Evolutionary conservation across 2,797 vertebrate genomes (phyloP), one percentile per base, ranked within the genome.

Genomic region (Mustela erminea): DNA sequence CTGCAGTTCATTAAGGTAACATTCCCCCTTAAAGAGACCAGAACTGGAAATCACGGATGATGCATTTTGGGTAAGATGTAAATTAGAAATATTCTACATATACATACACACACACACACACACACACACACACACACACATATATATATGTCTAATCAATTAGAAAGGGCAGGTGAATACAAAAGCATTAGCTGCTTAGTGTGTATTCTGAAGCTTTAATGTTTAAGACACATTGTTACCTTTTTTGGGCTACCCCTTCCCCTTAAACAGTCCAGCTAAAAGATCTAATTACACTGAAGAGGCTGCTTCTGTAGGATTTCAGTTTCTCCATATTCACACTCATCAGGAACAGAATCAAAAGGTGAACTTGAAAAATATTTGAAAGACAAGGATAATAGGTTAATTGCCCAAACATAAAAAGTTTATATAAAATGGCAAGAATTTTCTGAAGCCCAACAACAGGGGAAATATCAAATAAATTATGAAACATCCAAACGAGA

Each of bases 381-480:
- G n/a, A 83, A 96, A 87, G 46, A 80, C 14, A 89, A 70, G 38
- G 43, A 54, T 25, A 87, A 92, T 12, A 81, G 43, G 77, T 82
- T 88, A 89, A n/a, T 70, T 23, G 5, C 74, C 89, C 95, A 60
- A 66, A 66, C 87, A 87, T 29, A 90, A 78, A 52, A 87, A 70
- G 38, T 86, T 97, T 60, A 77, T 4, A 92, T 60, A 81, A 96
- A 88, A 90, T 84, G 92, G n/a, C 54, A 90, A 92, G 38, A 94
- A 97, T 96, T 95, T 95, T 90, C 84, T 95, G 17, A 96, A 94
- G 77, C 84, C 41, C 82, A 97, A 95, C 82, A 97, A 95, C 13
- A 96, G 83, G 38, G 58, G 54, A 96, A 94, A 92, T 68, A 94
- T 66, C 93, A 97, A 92, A 91, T 92, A 97, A 92, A 91, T 92